These are phyloP conservation scores for Montipora foliosa DNA, from an alignment of 64 coral and sea anemone species.

Conservation along the genomic window DNA sequence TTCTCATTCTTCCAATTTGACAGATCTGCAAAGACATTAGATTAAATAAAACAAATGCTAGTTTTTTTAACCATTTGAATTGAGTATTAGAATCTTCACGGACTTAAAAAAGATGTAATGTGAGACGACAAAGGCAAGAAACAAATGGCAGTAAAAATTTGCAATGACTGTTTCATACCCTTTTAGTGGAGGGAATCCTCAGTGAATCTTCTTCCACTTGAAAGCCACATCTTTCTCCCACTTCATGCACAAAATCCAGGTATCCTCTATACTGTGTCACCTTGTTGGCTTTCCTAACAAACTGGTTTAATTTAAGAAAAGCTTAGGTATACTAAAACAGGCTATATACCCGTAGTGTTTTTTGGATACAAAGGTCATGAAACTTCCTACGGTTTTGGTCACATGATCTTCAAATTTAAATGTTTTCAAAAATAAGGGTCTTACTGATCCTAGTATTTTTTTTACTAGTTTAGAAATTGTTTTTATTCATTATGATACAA, in stretches of 20 bases:
- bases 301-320: slow-evolving; percentile 33
- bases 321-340: neutral
- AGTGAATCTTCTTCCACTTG: slow-evolving; percentile 90
- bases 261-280: slow-evolving; percentile 90
- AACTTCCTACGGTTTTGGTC: neutral
- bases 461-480: too few relatives aligned
- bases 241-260: slow-evolving; percentile 80
- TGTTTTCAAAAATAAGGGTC: too few relatives aligned
- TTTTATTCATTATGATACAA: too few relatives aligned
- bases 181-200: slow-evolving; percentile 98
- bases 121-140: neutral
- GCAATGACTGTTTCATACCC: slow-evolving; percentile 46
- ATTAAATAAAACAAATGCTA: neutral
- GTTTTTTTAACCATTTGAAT: too few relatives aligned
- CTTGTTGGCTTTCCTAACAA: slow-evolving; percentile 81
- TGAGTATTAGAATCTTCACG: too few relatives aligned
- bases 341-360: neutral
- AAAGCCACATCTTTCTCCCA: slow-evolving; percentile 90
- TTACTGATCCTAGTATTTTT: too few relatives aligned
- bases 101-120: too few relatives aligned
- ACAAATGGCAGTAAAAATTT: neutral
- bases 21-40: slow-evolving; percentile 44
- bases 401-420: neutral
- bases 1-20: slow-evolving; percentile 67
- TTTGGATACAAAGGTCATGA: too few relatives aligned